These are phyloP conservation scores for Rapana venosa DNA, from an alignment of 2,888 invertebrate species.

Conservation along the genomic window DNA sequence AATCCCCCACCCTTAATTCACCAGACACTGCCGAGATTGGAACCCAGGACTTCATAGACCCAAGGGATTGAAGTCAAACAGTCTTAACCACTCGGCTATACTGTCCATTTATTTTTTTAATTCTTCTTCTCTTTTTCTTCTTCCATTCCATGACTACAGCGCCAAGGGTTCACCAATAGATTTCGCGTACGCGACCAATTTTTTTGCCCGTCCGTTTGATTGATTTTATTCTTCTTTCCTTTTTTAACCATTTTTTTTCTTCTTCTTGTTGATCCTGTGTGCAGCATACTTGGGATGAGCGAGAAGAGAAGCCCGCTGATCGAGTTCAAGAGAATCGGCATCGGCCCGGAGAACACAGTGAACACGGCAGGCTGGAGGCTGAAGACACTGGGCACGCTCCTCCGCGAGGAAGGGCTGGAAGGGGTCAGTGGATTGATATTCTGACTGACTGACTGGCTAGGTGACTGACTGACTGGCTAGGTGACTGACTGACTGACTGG, in stretches of 20 bases:
- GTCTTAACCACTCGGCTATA: too few relatives aligned
- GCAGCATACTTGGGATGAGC: constrained; percentile 65
- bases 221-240: too few relatives aligned
- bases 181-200: too few relatives aligned
- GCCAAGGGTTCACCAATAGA: too few relatives aligned
- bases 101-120: too few relatives aligned
- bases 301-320: constrained; percentile 61
- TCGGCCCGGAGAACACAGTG: constrained; percentile 57
- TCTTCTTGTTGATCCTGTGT: constrained; percentile 23
- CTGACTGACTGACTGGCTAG: not conserved
- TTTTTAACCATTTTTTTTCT: not conserved
- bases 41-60: too few relatives aligned
- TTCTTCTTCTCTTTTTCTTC: too few relatives aligned
- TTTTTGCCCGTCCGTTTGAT: too few relatives aligned
- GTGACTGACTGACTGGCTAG: not conserved
- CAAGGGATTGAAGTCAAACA: too few relatives aligned
- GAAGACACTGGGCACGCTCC: constrained; percentile 69
- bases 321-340: constrained; percentile 59
- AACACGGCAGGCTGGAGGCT: constrained; percentile 69
- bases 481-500: not conserved
- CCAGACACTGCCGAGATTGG: too few relatives aligned
- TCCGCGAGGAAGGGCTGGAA: constrained; percentile 70
- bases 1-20: too few relatives aligned
- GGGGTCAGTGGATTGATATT: constrained; percentile 60
- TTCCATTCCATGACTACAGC: too few relatives aligned